These are phyloP conservation scores for Sorex fumeus DNA, from an alignment of 2,113 vertebrate genomes.

Conservation along the genomic window DNA sequence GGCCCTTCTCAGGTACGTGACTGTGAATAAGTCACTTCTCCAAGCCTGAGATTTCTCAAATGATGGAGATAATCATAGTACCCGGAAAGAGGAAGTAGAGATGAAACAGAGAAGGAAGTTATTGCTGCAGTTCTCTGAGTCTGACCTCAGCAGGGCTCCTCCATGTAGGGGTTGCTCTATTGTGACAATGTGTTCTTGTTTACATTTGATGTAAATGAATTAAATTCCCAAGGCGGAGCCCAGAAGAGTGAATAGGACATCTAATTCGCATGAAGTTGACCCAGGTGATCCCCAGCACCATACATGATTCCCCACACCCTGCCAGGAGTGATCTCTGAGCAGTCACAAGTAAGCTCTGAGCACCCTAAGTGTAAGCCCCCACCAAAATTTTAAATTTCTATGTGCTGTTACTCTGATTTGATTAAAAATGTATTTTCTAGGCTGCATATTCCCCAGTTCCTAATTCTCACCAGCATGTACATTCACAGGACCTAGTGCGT, in stretches of 20 bases:
- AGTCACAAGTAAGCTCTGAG: too few relatives aligned
- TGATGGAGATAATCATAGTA: background rate
- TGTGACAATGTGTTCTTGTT: background rate
- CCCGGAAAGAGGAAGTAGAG: background rate
- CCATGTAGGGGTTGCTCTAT: background rate
- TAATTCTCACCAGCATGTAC: background rate
- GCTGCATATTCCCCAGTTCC: too few relatives aligned
- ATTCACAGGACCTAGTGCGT: background rate
- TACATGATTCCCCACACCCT: too few relatives aligned
- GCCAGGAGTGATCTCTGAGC: too few relatives aligned
- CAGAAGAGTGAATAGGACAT: too few relatives aligned
- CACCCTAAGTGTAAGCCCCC: too few relatives aligned
- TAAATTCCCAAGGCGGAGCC: too few relatives aligned
- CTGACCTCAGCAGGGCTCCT: background rate
- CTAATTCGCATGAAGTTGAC: too few relatives aligned
- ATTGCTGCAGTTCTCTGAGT: background rate
- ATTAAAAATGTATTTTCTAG: background rate
- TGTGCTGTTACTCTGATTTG: background rate
- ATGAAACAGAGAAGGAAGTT: background rate
- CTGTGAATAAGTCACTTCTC: slow-evolving; percentile 4
- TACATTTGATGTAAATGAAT: background rate
- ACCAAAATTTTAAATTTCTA: background rate
- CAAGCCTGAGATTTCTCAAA: background rate
- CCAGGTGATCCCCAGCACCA: too few relatives aligned
- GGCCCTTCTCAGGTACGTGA: background rate